Evolutionary conservation across 2,888 invertebrate genomes (phyloP).

Genomic region (Cyclophora punctaria): DNA sequence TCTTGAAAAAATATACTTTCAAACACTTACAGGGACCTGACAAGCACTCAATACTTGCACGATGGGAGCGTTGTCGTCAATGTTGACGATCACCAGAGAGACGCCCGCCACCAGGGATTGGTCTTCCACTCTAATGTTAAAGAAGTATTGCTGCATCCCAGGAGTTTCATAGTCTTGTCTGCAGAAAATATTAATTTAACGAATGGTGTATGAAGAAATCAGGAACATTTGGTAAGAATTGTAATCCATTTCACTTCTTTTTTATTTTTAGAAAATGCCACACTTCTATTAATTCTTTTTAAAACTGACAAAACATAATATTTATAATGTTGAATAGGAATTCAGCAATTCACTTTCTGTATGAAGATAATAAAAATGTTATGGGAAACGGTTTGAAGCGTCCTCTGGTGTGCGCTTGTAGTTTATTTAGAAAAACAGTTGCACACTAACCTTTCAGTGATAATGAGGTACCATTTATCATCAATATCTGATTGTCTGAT

Average conservation of each 20-base stretch:
- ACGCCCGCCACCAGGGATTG: conserved; percentile 40
- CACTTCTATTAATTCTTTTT: too few species aligned
- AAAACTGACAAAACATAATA: too few species aligned
- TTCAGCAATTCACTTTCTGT: too few species aligned
- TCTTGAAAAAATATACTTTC: neutral
- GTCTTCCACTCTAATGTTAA: conserved; percentile 39
- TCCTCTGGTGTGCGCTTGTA: too few species aligned
- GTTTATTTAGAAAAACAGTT: too few species aligned
- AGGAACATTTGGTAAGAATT: too few species aligned
- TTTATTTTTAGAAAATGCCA: too few species aligned
- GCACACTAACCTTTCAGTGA: conserved; percentile 44
- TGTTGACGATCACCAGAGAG: conserved; percentile 59
- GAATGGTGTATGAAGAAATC: too few species aligned
- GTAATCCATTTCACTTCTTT: too few species aligned
- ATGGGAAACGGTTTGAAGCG: too few species aligned
- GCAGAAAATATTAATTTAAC: neutral
- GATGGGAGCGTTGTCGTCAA: conserved; percentile 72
- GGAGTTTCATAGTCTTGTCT: conserved; percentile 74
- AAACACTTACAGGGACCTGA: conserved; percentile 48
- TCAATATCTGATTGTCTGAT: conserved; percentile 25
- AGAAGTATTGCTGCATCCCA: conserved; percentile 55
- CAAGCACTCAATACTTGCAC: conserved; percentile 60
- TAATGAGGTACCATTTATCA: conserved; percentile 48
- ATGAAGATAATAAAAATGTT: too few species aligned
- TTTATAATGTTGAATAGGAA: too few species aligned